Percentiles rank a stretch among this genome's conserved stretches.
Evolutionary conservation across 1,140 invertebrate genomes (phyloP).

Genomic region (Zaprionus nigranus): DNA sequence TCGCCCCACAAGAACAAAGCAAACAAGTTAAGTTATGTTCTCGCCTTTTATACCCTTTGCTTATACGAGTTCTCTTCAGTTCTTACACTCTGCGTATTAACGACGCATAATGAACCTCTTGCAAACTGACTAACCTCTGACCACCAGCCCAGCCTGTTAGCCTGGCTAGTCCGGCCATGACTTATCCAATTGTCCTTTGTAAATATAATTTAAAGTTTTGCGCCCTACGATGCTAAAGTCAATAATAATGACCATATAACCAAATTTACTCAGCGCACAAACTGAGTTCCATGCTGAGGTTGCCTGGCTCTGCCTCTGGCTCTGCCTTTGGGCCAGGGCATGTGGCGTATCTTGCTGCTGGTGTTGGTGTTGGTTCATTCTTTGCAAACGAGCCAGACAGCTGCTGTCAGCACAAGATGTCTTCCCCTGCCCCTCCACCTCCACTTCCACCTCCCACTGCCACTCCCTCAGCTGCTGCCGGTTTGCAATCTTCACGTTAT

Average conservation of each 20-base stretch:
- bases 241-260: conserved; percentile 81
- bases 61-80: conserved; percentile 1
- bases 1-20: neutral
- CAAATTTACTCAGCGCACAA: conserved; percentile 69
- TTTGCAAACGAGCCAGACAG: conserved; percentile 57
- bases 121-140: conserved; percentile 21
- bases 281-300: conserved; percentile 45
- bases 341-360: conserved; percentile 1
- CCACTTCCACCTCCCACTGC: neutral
- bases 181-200: conserved; percentile 73
- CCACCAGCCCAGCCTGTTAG: neutral
- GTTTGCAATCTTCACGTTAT: conserved; percentile 64
- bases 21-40: neutral
- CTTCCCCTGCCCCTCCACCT: neutral
- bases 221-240: conserved; percentile 65
- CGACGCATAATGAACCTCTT: conserved; percentile 23
- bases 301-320: conserved; percentile 5
- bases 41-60: neutral
- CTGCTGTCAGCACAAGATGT: conserved; percentile 57
- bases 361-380: conserved; percentile 26
- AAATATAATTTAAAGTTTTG: conserved; percentile 81
- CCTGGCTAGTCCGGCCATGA: conserved; percentile 28
- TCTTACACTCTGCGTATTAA: conserved; percentile 21
- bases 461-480: neutral
- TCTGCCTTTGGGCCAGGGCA: conserved; percentile 6